Evolutionary conservation across 2,797 vertebrate species (phyloP).

Genomic region (Spea hammondii): DNA sequence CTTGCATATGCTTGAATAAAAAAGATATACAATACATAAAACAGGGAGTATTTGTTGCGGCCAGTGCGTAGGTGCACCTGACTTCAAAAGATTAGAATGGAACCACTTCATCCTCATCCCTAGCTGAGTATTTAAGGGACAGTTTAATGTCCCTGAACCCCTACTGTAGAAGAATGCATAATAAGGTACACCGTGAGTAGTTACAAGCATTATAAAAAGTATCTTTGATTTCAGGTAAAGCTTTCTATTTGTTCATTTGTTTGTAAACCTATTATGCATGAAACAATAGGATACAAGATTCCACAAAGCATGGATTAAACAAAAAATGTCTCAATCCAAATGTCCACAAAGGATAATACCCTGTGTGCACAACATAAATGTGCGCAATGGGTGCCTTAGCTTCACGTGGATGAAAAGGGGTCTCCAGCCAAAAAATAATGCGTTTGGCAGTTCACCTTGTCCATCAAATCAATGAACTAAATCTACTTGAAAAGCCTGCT

Average conservation of each 20-base stretch:
- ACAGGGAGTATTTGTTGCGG: too few relatives aligned
- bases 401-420: constrained; percentile 51
- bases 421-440: constrained; percentile 60
- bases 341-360: constrained; percentile 57
- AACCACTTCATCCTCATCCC: too few relatives aligned
- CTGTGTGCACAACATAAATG: constrained; percentile 52
- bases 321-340: constrained; percentile 52
- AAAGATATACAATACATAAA: too few relatives aligned
- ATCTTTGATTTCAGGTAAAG: not conserved
- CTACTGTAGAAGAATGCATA: too few relatives aligned
- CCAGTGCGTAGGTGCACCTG: too few relatives aligned
- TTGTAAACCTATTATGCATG: not conserved
- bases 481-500: constrained; percentile 34
- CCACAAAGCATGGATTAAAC: constrained; percentile 24
- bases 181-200: too few relatives aligned
- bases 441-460: constrained; percentile 44
- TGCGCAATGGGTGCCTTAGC: constrained; percentile 52
- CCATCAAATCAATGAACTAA: constrained; percentile 41
- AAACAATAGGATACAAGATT: not conserved
- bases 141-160: too few relatives aligned
- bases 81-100: too few relatives aligned
- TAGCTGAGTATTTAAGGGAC: too few relatives aligned
- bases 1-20: too few relatives aligned
- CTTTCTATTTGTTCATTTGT: not conserved
- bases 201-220: too few relatives aligned